Base-by-base conservation (phyloP, 2,888 invertebrate genomes). In the Spatulosminthurus flaviceps region DNA sequence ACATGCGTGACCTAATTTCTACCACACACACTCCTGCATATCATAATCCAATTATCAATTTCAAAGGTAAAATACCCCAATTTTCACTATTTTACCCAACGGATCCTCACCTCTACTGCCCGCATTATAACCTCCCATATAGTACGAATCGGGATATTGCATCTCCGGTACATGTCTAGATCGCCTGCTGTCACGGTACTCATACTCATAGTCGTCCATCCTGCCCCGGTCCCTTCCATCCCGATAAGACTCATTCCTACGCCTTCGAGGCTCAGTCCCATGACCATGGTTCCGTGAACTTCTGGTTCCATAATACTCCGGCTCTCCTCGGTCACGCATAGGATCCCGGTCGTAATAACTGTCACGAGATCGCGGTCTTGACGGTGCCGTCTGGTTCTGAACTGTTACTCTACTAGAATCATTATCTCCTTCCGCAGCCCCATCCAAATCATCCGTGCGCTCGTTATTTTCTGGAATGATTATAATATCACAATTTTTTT, bases 271-370 rank as follows among this genome's bases (percentile, higher is more conserved):
- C 0, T 77, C 73, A 43, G 42, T 72, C 22, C 61, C 73, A 43
- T 71, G 51, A 22, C 60, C 51, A 67, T 81, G 74, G 51, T 79
- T 42, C 74, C 77, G 41, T 80, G 78, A 60, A 75, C 79, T 60
- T 76, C 83, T 60, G 79, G 78, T 60, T 61, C 81, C 64, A 69
- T 81, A 78, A 34, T 77, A 77, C 29, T 82, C 79, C 24, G 77
- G 51, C 24, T 82, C 80, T 21, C 83, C 77, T 41, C 81, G 82
- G 73, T 81, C 78, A 24, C 81, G 79, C 42, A 76, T 72, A n/a
- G 80, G 77, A 16, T 83, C 83, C 29, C 82, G 76, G 73, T 82
- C 83, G 51, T 82, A 81, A 64, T 79, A 80, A 11, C 79, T 74
- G 22, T 75, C 75, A 29, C 78, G 64, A 43, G 79, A 80, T 24